Evolutionary conservation across 2,888 invertebrate genomes (phyloP), one percentile per base, ranked within the genome.

Genomic region (Dynastes maya): DNA sequence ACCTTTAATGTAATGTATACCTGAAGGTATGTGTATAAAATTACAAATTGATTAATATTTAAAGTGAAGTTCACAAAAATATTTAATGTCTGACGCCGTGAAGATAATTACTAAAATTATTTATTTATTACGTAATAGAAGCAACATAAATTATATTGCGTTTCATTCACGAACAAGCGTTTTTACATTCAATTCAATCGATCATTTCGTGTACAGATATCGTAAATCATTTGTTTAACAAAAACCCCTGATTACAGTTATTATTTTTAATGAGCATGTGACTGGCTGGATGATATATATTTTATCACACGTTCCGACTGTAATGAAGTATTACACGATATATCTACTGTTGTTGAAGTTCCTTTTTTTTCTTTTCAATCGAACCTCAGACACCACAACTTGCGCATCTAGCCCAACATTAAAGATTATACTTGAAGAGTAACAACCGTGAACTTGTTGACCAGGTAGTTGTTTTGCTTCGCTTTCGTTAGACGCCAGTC

Each of bases 171-270:
- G 22, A 8, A 22, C 55, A n/a, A 40, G 65, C 11, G 9, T 63
- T 63, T 67, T 67, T 45, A 67, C n/a, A 16, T 67, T 22, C 40
- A 58, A 16, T 45, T 22, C 65, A 22, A 67, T 67, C 40, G 65
- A 67, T 67, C 65, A 67, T 67, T 27, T 22, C 45, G 16, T 67
- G 40, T 67, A 67, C 40, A 22, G 40, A 67, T 67, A 76, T 55
- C 76, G 68, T 76, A 76, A 76, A 76, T 76, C 76, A 76, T 76
- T 76, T 76, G 76, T 76, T 76, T 76, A 76, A 76, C 68, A 68
- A 76, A 76, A 76, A 76, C 40, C 76, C 65, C 45, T 55, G 76
- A 76, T 76, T 76, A 76, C 76, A 67, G 76, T 76, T 67, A 76
- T 76, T 76, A 76, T 67, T 76, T 76, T 76, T 76, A 76, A 76